These are phyloP conservation scores for Dolichomitus sp. DNA, from an alignment of 2,888 invertebrate genomes.

Conservation along the genomic window DNA sequence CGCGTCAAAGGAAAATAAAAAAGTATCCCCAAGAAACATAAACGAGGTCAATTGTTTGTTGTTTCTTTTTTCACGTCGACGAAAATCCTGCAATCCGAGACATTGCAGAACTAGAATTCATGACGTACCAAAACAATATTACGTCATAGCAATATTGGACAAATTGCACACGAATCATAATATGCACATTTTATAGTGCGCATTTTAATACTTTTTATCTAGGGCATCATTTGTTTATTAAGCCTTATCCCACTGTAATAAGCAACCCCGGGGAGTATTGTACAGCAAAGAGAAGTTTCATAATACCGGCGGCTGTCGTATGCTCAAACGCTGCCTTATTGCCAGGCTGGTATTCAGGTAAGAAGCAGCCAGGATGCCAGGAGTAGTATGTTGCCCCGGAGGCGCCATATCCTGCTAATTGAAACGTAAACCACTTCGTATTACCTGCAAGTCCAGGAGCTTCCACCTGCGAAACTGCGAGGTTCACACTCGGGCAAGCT, in stretches of 20 bases:
- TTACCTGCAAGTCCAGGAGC: constrained; percentile 39
- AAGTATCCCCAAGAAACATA: not conserved
- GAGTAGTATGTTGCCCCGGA: constrained; percentile 31
- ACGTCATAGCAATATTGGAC: too few species aligned
- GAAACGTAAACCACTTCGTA: constrained; percentile 57
- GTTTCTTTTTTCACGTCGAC: too few species aligned
- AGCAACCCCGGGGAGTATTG: not conserved
- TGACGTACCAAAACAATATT: too few species aligned
- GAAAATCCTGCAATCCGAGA: too few species aligned
- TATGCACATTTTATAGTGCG: not conserved
- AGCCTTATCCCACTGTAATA: not conserved
- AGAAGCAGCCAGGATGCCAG: constrained; percentile 7
- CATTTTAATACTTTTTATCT: not conserved
- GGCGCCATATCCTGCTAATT: constrained; percentile 44
- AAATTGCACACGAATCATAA: too few species aligned
- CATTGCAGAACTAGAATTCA: too few species aligned
- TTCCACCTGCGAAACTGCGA: constrained; percentile 4
- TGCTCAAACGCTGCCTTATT: constrained; percentile 15
- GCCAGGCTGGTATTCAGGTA: constrained; percentile 10
- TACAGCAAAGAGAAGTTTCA: constrained; percentile 30
- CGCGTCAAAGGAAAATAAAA: not conserved
- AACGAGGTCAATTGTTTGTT: too few species aligned
- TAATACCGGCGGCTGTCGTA: constrained; percentile 26
- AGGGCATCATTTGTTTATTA: constrained; percentile 7
- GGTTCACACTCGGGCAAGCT: constrained; percentile 32